Conservation (phyloP, 1,140 invertebrate species). For the Dysdera silvatica region DNA sequence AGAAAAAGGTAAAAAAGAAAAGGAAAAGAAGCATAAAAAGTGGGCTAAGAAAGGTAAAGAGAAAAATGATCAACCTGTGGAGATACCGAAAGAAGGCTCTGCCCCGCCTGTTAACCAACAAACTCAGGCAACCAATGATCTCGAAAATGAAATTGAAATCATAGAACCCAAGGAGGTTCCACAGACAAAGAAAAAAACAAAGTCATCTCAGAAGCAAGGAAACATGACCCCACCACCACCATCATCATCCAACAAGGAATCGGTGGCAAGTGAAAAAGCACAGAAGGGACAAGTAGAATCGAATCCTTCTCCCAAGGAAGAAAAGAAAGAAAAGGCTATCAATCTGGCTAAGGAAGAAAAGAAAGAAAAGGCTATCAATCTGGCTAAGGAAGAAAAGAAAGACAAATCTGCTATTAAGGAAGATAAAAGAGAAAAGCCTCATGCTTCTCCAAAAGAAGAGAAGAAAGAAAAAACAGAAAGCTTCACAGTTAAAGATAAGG, state of each 20-base stretch:
- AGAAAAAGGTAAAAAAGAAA: slow-evolving; percentile 23
- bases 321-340: too few species aligned
- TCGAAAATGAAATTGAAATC: background rate
- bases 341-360: too few species aligned
- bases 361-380: too few species aligned
- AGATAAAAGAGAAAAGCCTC: background rate
- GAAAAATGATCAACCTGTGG: background rate
- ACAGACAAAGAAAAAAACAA: too few species aligned
- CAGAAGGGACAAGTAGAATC: too few species aligned
- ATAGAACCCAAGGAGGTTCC: too few species aligned
- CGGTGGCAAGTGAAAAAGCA: background rate
- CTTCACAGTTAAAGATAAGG: too few species aligned
- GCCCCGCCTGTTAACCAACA: background rate
- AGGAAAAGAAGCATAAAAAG: slow-evolving; percentile 13
- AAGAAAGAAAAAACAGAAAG: background rate
- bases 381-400: background rate
- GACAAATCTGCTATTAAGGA: background rate
- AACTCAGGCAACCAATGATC: background rate
- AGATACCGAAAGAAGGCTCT: slow-evolving; percentile 5
- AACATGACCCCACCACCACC: too few species aligned
- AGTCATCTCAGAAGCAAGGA: too few species aligned
- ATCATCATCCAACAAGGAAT: background rate
- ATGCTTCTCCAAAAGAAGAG: background rate
- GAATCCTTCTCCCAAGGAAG: too few species aligned
- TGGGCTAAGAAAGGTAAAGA: slow-evolving; percentile 21